Percentiles rank a stretch among this genome's conserved stretches.
These are phyloP conservation scores for Luidia sarsii DNA, from an alignment of 53 echinoderm and acorn worm species.

Conservation along the genomic window DNA sequence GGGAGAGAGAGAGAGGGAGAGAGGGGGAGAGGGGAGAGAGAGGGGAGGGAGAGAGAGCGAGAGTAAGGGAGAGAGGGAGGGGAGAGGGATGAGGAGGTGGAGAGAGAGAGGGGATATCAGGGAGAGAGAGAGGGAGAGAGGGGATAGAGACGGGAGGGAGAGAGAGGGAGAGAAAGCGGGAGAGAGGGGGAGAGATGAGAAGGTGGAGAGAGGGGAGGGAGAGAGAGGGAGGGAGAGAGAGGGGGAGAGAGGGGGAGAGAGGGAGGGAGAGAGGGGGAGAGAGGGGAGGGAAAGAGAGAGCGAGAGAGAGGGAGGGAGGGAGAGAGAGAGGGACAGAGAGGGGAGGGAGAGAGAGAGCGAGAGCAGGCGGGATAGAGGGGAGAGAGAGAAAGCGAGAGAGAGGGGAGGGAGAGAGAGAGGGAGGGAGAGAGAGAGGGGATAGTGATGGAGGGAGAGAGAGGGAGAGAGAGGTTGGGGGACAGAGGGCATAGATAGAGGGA, in stretches of 20 bases:
- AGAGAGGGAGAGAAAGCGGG: not conserved
- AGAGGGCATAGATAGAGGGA: not conserved
- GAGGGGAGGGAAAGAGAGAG: constrained; percentile 33
- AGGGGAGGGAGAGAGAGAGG: not conserved
- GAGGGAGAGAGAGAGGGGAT: not conserved
- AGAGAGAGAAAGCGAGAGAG: constrained; percentile 77
- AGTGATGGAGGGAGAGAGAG: no score
- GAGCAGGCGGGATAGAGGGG: no score
- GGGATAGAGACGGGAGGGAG: not conserved
- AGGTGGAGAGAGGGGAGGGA: no score
- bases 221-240: constrained; percentile 67
- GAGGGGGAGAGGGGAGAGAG: not conserved
- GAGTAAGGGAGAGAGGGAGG: constrained; percentile 51
- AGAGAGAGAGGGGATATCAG: not conserved
- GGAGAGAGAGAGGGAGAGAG: constrained; percentile 64
- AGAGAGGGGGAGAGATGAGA: not conserved
- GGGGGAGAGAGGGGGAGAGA: not conserved
- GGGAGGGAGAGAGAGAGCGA: not conserved
- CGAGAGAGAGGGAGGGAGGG: not conserved
- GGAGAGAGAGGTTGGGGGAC: constrained; percentile 68
- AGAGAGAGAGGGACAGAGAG: constrained; percentile 72
- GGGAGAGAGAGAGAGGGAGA: not conserved
- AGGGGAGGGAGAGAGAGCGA: not conserved
- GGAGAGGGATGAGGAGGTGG: constrained; percentile 48
- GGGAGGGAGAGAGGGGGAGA: constrained; percentile 54